These are phyloP conservation scores for Epicampocera succincta DNA, from an alignment of 2,888 invertebrate genomes.

Conservation along the genomic window DNA sequence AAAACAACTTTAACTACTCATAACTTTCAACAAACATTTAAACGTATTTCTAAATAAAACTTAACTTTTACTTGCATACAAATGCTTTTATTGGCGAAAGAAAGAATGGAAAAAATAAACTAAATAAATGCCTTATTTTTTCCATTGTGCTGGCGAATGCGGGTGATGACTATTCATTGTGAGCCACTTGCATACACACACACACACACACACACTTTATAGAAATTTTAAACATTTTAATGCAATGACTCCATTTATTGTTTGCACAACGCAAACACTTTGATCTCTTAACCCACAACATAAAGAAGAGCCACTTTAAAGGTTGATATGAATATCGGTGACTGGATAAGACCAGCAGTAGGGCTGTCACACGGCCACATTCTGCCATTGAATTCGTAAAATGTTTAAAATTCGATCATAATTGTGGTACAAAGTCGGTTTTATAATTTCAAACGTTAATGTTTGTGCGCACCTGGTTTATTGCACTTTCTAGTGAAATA, in stretches of 20 bases:
- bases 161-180: constrained; percentile 19
- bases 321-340: neutral
- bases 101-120: too few relatives aligned
- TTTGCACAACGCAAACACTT: constrained; percentile 57
- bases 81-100: neutral
- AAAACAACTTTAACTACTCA: constrained; percentile 42
- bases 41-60: neutral
- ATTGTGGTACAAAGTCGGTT: too few relatives aligned
- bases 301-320: neutral
- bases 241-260: constrained; percentile 51
- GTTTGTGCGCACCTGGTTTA: too few relatives aligned
- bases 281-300: constrained; percentile 32
- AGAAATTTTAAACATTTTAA: constrained; percentile 45
- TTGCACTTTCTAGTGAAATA: too few relatives aligned
- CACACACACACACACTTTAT: neutral
- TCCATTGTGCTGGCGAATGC: neutral
- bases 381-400: too few relatives aligned
- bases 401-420: too few relatives aligned
- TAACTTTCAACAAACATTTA: constrained; percentile 45
- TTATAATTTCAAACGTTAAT: too few relatives aligned
- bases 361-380: too few relatives aligned
- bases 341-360: too few relatives aligned
- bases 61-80: neutral
- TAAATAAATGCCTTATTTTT: neutral
- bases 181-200: neutral